These are phyloP conservation scores for Nemopilema nomurai DNA, from an alignment of 30 jellyfish, hydroid and myxozoan species.

Conservation along the genomic window DNA sequence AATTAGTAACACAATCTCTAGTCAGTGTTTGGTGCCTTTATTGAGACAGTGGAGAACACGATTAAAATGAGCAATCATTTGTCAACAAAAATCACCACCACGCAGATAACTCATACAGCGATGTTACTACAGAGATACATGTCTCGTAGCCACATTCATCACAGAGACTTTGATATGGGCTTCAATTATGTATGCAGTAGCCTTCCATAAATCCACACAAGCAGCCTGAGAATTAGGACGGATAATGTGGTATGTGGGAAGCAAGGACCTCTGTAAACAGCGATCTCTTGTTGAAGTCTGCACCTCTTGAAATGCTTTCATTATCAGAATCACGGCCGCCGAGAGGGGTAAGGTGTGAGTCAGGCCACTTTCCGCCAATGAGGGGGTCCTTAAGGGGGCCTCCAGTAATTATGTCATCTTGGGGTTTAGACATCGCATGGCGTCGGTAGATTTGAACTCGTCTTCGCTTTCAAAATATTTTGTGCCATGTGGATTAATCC, in stretches of 20 bases:
- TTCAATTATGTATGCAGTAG: neutral
- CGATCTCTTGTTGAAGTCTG: neutral
- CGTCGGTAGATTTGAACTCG: no score
- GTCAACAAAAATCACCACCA: neutral
- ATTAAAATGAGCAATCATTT: neutral
- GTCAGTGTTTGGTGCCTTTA: neutral
- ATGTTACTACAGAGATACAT: neutral
- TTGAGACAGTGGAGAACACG: neutral
- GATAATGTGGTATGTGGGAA: neutral
- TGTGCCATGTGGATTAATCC: no score
- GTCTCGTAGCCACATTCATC: neutral
- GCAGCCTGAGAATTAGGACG: neutral
- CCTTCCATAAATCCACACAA: neutral
- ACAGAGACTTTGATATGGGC: neutral
- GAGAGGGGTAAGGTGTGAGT: no score
- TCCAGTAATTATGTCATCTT: no score
- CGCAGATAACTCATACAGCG: neutral
- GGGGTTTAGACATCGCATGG: no score
- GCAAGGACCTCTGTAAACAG: neutral
- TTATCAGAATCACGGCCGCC: neutral
- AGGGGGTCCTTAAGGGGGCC: no score
- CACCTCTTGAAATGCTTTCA: neutral
- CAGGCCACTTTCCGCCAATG: no score
- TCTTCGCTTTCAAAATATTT: no score
- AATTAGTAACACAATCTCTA: neutral